A percentile compares a stretch with the other conserved stretches of the same genome.
Evolutionary conservation across 92 coral and sea anemone genomes (phyloP).

Genomic region (Umimayanthus kanabou): DNA sequence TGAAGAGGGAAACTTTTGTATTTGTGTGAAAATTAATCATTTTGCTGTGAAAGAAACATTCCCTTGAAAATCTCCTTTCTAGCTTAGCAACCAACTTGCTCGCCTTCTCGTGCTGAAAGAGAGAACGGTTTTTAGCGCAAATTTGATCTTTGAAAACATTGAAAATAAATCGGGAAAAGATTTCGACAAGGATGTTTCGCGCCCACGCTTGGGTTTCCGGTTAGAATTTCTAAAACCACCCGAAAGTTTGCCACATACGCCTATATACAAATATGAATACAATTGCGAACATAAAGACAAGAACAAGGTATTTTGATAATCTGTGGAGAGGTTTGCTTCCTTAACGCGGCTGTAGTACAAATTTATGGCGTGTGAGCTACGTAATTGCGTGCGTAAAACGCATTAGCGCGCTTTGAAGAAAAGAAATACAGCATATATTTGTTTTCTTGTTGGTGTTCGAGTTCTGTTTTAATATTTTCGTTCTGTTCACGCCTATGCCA

Average conservation of each 20-base stretch:
- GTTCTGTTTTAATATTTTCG: neutral
- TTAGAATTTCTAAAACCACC: constrained; percentile 15
- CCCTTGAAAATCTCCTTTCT: neutral
- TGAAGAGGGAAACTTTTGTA: neutral
- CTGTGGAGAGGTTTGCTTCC: neutral
- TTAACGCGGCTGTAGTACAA: neutral
- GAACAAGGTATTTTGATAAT: neutral
- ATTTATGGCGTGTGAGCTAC: neutral
- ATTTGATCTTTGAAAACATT: neutral
- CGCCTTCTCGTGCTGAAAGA: neutral
- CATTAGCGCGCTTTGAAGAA: neutral
- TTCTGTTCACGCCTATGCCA: neutral
- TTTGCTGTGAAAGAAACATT: constrained; percentile 33
- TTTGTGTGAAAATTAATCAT: constrained; percentile 31
- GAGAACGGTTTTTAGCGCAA: neutral
- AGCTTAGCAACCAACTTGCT: constrained; percentile 26
- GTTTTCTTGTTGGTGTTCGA: constrained; percentile 3
- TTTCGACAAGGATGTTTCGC: neutral
- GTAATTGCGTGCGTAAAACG: neutral
- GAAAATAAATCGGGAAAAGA: neutral
- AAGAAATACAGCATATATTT: neutral
- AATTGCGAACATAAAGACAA: neutral
- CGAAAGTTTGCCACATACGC: neutral
- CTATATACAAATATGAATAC: neutral
- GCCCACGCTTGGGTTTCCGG: constrained; percentile 43